Evolutionary conservation across 2,797 vertebrate genomes (phyloP), one percentile per base, ranked within the genome.

Genomic region (Syngnathus acus): DNA sequence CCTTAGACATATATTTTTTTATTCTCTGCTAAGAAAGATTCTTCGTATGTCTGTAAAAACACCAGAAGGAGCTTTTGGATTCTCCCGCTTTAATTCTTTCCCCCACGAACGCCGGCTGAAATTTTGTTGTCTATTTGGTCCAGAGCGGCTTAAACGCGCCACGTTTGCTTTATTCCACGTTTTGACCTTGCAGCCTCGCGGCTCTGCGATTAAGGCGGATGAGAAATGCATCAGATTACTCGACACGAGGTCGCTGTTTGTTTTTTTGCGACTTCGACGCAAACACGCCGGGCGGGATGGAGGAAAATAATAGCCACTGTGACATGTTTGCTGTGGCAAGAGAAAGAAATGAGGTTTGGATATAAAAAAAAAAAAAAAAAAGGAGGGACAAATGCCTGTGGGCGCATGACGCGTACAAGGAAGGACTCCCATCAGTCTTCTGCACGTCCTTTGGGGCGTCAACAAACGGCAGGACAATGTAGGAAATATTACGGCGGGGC

Each of bases 401-500:
- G 58, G 19, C 21, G 51, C 11, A 42, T 61, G 58, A 61, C 16
- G 19, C 19, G 9, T 11, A 1, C 39, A 23, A 21, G 39, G 59
- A 21, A 61, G 59, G 19, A 14, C 13, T 39, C 59, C 39, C 59
- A 39, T 61, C 59, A 42, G 21, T 61, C 59, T 61, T 19, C 5
- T 6, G 39, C 9, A 16, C 14, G 59, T 61, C 38, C 59, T 61
- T 61, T 42, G 39, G 58, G 26, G 58, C 58, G 32, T 38, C 57
- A 59, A 59, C 57, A 59, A 59, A 59, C 55, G 3, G 38, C 11
- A 10, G 55, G 55, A 58, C 57, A 39, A 59, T n/a, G 57, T 9
- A 39, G 19, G 57, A 59, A 59, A 59, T 59, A 39, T 59, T 59
- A 59, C 6, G 17, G 6, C 32, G 19, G 16, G 17, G 57, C 57